These are phyloP conservation scores for Meles meles DNA, from an alignment of 2,113 vertebrate species.

Conservation along the genomic window DNA sequence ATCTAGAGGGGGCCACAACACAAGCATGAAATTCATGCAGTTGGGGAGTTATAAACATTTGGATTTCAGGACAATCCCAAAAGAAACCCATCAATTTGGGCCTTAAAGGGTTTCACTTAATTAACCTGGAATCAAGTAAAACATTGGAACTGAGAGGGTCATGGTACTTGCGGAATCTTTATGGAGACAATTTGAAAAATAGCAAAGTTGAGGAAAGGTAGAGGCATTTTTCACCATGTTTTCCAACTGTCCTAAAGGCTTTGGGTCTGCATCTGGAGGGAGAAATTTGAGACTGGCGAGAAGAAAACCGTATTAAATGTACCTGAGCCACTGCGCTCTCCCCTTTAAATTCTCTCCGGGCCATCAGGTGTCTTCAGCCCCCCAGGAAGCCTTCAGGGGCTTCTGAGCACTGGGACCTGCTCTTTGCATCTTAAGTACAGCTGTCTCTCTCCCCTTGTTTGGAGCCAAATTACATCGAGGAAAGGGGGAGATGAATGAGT, in stretches of 20 bases:
- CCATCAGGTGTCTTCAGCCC: neutral
- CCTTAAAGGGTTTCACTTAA: neutral
- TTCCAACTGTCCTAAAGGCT: neutral
- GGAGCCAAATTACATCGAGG: constrained; percentile 47
- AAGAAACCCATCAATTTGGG: neutral
- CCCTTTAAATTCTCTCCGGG: neutral
- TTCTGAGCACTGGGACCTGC: neutral
- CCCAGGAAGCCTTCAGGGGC: constrained; percentile 18
- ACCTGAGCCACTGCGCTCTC: neutral
- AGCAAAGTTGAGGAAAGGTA: neutral
- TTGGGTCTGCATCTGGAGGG: neutral
- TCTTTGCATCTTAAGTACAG: constrained; percentile 76
- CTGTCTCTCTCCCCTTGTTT: constrained; percentile 20
- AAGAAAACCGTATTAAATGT: neutral
- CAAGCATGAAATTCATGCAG: neutral
- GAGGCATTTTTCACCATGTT: constrained; percentile 23
- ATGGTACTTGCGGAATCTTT: constrained; percentile 29
- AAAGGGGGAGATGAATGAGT: constrained; percentile 77
- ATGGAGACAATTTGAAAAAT: constrained; percentile 57
- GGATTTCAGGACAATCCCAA: neutral
- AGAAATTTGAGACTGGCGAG: neutral
- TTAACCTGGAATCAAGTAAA: constrained; percentile 12
- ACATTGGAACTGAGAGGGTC: neutral
- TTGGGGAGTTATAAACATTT: constrained; percentile 21
- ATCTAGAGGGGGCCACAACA: neutral